Evolutionary conservation across 2,888 invertebrate genomes (phyloP).

Genomic region (Limnephilus marmoratus): DNA sequence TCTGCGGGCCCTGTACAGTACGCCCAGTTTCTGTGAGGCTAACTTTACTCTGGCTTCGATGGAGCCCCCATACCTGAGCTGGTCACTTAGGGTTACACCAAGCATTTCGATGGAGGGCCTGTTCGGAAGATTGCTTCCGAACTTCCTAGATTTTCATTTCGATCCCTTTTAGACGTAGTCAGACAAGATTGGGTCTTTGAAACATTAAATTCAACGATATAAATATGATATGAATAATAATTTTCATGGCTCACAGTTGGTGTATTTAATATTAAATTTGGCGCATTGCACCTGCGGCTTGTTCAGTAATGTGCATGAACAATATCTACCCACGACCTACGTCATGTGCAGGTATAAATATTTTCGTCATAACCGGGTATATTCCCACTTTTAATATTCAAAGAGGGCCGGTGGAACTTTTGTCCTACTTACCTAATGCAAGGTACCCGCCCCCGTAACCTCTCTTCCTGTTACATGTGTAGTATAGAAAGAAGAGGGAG

Average conservation of each 20-base stretch:
- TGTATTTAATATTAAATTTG: neutral
- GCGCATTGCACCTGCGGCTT: conserved; percentile 32
- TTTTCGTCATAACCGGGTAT: neutral
- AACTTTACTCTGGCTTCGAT: too few species aligned
- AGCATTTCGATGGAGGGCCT: too few species aligned
- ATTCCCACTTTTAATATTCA: neutral
- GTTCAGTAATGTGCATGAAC: neutral
- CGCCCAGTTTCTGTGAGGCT: too few species aligned
- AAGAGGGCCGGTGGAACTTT: neutral
- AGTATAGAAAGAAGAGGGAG: neutral
- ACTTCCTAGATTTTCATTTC: too few species aligned
- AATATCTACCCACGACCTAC: neutral
- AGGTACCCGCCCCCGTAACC: neutral
- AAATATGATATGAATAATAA: conserved; percentile 7
- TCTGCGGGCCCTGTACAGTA: too few species aligned
- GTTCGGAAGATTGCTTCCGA: too few species aligned
- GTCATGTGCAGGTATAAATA: neutral
- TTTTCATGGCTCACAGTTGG: neutral
- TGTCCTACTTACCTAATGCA: neutral
- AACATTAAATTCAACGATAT: too few species aligned
- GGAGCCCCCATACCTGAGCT: too few species aligned
- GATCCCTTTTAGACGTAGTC: too few species aligned
- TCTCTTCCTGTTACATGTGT: neutral
- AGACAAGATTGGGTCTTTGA: too few species aligned
- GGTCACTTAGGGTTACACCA: too few species aligned